phyloP scores from a whole-genome alignment of 1,140 invertebrate genomes.

The Ceratina japonica region DNA sequence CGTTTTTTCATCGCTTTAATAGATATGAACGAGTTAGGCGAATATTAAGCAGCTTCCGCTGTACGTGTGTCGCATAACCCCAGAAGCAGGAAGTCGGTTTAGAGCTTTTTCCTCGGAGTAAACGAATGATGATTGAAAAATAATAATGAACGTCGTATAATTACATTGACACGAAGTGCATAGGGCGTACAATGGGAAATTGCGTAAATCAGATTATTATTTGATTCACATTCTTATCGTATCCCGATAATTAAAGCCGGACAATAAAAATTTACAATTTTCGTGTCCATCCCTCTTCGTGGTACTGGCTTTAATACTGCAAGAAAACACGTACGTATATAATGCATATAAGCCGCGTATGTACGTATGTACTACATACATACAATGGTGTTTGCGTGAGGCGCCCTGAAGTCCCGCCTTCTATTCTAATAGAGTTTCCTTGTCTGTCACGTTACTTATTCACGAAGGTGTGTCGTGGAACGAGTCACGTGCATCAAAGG shows the following conservation, averaged over 20 bases:
- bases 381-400: conserved; percentile 29
- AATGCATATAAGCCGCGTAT: neutral
- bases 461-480: conserved; percentile 32
- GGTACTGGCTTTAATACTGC: conserved; percentile 13
- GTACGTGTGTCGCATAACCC: conserved; percentile 7
- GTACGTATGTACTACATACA: no score
- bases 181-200: no score
- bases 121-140: neutral
- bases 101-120: neutral
- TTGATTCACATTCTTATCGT: neutral
- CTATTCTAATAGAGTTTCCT: conserved; percentile 39
- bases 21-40: conserved; percentile 29
- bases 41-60: conserved; percentile 47
- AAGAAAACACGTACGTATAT: neutral
- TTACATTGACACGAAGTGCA: no score
- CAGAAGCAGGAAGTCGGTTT: conserved; percentile 12
- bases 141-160: neutral
- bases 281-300: neutral
- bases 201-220: no score
- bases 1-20: conserved; percentile 11
- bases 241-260: neutral
- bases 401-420: conserved; percentile 45
- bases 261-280: neutral
- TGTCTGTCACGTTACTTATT: conserved; percentile 43
- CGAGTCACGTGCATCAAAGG: conserved; percentile 42